A percentile compares a stretch with the other conserved stretches of the same genome.
Conservation (phyloP, 2,888 invertebrate genomes). For the Melieria omissa region DNA sequence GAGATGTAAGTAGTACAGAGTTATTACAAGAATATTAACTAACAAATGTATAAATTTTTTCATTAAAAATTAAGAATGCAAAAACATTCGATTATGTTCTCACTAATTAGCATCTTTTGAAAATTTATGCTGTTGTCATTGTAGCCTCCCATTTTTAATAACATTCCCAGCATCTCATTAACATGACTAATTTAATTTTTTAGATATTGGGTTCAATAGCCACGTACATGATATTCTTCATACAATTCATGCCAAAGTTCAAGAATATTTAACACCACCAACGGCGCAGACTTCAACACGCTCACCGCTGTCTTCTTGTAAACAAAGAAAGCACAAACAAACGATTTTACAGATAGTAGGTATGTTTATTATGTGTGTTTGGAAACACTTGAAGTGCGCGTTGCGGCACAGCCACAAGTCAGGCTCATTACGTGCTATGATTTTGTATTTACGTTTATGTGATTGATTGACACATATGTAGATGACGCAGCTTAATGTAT, state of each 20-base stretch:
- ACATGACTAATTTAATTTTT: not conserved
- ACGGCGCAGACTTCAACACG: not conserved
- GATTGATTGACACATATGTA: slow-evolving; percentile 2
- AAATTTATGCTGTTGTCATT: no score
- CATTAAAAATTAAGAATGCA: not conserved
- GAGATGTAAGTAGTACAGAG: slow-evolving; percentile 42
- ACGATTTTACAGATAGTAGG: no score
- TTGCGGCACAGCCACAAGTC: not conserved
- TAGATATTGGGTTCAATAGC: slow-evolving; percentile 45
- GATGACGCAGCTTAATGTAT: not conserved
- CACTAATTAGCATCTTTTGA: not conserved
- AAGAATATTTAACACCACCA: slow-evolving; percentile 32
- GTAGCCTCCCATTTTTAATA: not conserved
- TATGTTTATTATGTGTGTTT: no score
- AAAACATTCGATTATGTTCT: not conserved
- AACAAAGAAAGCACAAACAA: not conserved
- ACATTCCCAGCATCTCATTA: no score
- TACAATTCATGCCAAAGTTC: slow-evolving; percentile 49
- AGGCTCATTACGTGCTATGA: not conserved
- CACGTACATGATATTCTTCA: slow-evolving; percentile 47
- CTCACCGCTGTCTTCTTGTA: no score
- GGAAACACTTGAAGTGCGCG: slow-evolving; percentile 20
- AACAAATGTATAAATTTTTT: slow-evolving; percentile 3
- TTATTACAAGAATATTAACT: not conserved
- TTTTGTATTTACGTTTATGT: not conserved